These are phyloP conservation scores for Cyaniris semiargus DNA, from an alignment of 2,888 invertebrate species.

Conservation along the genomic window DNA sequence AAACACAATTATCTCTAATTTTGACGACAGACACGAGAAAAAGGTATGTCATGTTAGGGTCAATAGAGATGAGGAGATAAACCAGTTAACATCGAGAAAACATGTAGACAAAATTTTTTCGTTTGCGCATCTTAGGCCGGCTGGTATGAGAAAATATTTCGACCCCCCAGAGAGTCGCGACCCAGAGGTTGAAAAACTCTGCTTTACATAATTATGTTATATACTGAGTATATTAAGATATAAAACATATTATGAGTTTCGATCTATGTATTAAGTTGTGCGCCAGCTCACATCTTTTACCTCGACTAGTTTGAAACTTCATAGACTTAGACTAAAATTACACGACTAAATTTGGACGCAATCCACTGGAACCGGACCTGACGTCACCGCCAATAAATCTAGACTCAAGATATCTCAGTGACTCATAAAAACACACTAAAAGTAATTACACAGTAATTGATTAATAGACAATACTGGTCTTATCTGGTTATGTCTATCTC, in stretches of 20 bases:
- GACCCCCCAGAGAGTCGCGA: no score
- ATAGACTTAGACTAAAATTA: background rate
- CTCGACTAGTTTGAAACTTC: background rate
- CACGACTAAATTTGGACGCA: background rate
- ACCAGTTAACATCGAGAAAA: no score
- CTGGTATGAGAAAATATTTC: no score
- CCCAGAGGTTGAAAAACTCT: no score
- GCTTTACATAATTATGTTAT: no score
- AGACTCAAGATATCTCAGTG: slow-evolving; percentile 17
- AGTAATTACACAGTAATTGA: slow-evolving; percentile 28
- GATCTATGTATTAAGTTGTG: background rate
- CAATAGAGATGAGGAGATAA: no score
- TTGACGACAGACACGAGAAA: no score
- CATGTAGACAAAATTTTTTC: no score
- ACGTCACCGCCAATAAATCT: background rate
- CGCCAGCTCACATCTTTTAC: background rate
- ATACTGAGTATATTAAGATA: no score
- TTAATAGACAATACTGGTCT: slow-evolving; percentile 29
- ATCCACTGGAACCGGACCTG: background rate
- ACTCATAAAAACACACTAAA: slow-evolving; percentile 28
- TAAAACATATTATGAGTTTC: background rate
- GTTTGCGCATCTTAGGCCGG: no score
- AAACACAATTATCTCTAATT: no score
- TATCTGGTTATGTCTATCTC: slow-evolving; percentile 6
- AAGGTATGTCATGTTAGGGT: no score